Evolutionary conservation across 2,888 invertebrate species (phyloP).

Genomic region (Acholoe squamosa): DNA sequence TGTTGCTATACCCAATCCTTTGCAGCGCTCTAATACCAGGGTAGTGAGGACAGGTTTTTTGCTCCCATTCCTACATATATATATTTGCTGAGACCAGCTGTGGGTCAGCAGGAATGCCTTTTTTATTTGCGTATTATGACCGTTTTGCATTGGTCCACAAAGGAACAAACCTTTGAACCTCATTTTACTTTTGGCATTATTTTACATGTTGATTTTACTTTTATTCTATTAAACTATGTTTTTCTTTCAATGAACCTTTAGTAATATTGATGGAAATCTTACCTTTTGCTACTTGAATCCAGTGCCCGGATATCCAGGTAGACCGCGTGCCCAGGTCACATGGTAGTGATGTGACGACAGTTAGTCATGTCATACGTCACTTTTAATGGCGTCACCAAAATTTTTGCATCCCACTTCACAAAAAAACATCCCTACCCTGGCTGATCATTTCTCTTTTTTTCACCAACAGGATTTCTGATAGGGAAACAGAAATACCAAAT

Average conservation of each 20-base stretch:
- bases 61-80: no score
- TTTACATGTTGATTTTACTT: background rate
- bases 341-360: background rate
- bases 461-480: no score
- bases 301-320: constrained; percentile 32
- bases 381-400: background rate
- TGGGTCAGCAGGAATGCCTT: no score
- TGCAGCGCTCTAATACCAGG: background rate
- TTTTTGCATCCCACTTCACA: background rate
- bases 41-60: background rate
- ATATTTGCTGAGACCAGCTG: no score
- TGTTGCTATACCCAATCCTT: background rate
- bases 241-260: background rate
- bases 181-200: background rate
- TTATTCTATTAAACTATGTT: background rate
- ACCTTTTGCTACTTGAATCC: background rate
- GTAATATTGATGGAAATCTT: background rate
- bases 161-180: background rate
- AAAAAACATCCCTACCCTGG: background rate
- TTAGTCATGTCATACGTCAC: background rate
- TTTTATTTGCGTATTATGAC: no score
- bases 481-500: no score
- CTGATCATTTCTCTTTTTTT: no score
- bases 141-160: background rate
- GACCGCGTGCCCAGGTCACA: constrained; percentile 27